Evolutionary conservation across 1,140 invertebrate species (phyloP), one percentile per base, ranked within the genome.

Genomic region (Anoplophora glabripennis): DNA sequence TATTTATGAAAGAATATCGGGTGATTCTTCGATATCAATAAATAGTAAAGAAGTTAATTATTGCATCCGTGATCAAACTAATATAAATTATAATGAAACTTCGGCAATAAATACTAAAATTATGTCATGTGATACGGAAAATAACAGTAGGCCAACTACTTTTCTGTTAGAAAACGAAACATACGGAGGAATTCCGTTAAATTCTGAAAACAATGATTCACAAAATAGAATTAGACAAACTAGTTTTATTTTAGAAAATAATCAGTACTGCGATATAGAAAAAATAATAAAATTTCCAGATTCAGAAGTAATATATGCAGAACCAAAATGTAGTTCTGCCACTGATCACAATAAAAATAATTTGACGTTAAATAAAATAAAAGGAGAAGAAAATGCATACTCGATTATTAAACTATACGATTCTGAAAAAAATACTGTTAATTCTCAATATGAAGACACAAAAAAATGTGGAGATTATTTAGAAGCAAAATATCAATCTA

Each of bases 1-100:
- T 42, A 59, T 62, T 5, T 59, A 61, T 34, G 53, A 62, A 55
- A 34, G 37, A 8, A 56, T 61, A 15, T 59, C 52, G 1, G 35
- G 33, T 5, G 38, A 55, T 12, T 52, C 52, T 11, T 14, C 41
- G 0, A 15, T 14, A 42, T 15, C 12, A 17, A 15, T 9, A 15
- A 17, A 42, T 42, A 4, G 12, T 17, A 42, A 7, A 42, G 12
- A 42, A 9, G 12, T 42, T 42, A 15, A 7, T 14, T 15, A n/a
- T 42, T 10, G 41, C 9, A 10, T n/a, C n/a, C 41, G 8, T 15
- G 12, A 7, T 15, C 11, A 40, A 40, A 40, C 38, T 40, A 15
- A 11, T 40, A 40, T 14, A 40, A n/a, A 4, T 4, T 4, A 40
- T n/a, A 40, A 15, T 2, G 38, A 8, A 11, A 40, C 38, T 3